A percentile compares a stretch with the other conserved stretches of the same genome.
Evolutionary conservation across 2,113 vertebrate genomes (phyloP).

Genomic region (Festucalex cinctus): DNA sequence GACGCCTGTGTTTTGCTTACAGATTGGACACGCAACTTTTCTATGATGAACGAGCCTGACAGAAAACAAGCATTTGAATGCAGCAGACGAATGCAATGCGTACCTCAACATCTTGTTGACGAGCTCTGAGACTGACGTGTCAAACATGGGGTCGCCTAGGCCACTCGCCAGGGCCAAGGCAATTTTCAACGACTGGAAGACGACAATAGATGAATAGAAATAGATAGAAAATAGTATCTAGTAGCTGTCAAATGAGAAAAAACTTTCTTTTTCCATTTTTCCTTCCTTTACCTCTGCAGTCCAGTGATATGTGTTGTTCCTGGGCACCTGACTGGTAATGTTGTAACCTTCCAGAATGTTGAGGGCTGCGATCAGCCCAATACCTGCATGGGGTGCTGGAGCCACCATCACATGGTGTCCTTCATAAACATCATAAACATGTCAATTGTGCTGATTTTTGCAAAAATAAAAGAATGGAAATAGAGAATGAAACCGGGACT

Average conservation of each 20-base stretch:
- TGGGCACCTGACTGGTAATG: conserved; percentile 78
- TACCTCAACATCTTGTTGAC: conserved; percentile 89
- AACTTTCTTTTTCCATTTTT: no score
- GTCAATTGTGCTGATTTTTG: neutral
- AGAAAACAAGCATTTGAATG: neutral
- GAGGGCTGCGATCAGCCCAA: conserved; percentile 86
- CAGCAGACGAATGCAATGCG: neutral
- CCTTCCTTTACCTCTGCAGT: conserved; percentile 96
- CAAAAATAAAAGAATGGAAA: neutral
- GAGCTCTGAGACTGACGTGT: conserved; percentile 75
- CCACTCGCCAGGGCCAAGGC: conserved; percentile 83
- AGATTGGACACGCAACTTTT: conserved; percentile 4
- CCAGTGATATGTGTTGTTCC: conserved; percentile 83
- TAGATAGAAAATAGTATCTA: no score
- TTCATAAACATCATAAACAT: conserved; percentile 46
- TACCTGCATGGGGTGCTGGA: conserved; percentile 86
- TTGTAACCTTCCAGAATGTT: conserved; percentile 96
- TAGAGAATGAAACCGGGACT: conserved; percentile 7
- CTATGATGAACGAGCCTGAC: neutral
- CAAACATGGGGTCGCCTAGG: conserved; percentile 85
- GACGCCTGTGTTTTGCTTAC: conserved; percentile 83
- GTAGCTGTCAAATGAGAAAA: no score
- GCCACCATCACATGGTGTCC: conserved; percentile 86
- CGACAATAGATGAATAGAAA: neutral
- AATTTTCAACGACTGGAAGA: conserved; percentile 85